Evolutionary conservation across 2,888 invertebrate species (phyloP).

Genomic region (Calliscelio sp.): DNA sequence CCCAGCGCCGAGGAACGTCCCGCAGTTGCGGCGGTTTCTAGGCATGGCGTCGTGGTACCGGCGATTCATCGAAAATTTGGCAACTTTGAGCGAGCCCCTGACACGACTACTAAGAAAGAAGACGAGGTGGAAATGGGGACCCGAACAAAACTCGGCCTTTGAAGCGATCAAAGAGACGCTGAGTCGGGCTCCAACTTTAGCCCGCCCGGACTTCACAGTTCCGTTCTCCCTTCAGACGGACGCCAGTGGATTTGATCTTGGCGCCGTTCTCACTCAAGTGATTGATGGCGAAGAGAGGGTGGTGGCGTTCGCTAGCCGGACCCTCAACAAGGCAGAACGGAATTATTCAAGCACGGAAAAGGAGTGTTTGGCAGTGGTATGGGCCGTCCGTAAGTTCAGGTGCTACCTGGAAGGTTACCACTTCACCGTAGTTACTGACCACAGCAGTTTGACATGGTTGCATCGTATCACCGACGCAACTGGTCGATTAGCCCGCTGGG

Average conservation of each 20-base stretch:
- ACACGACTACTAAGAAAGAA: background rate
- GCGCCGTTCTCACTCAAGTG: background rate
- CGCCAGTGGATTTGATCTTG: background rate
- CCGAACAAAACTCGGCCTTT: background rate
- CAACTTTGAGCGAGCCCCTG: constrained; percentile 1
- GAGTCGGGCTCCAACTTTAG: background rate
- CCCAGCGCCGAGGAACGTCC: constrained; percentile 32
- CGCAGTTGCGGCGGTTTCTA: constrained; percentile 74
- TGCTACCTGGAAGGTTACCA: background rate
- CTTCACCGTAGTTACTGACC: background rate
- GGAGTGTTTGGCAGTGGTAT: background rate
- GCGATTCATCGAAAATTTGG: background rate
- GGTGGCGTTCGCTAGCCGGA: background rate
- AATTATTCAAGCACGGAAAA: no score
- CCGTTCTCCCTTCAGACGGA: background rate
- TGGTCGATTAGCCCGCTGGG: background rate
- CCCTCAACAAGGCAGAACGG: background rate
- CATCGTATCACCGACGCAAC: background rate
- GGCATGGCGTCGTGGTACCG: constrained; percentile 60
- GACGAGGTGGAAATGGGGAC: background rate
- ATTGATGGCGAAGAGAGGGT: background rate
- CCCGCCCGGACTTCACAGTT: background rate
- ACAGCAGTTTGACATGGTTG: background rate
- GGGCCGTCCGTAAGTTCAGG: background rate
- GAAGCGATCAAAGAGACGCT: background rate